A percentile compares a stretch with the other conserved stretches of the same genome.
These are phyloP conservation scores for Astyanax mexicanus DNA, from an alignment of 2,797 vertebrate species.

Conservation along the genomic window DNA sequence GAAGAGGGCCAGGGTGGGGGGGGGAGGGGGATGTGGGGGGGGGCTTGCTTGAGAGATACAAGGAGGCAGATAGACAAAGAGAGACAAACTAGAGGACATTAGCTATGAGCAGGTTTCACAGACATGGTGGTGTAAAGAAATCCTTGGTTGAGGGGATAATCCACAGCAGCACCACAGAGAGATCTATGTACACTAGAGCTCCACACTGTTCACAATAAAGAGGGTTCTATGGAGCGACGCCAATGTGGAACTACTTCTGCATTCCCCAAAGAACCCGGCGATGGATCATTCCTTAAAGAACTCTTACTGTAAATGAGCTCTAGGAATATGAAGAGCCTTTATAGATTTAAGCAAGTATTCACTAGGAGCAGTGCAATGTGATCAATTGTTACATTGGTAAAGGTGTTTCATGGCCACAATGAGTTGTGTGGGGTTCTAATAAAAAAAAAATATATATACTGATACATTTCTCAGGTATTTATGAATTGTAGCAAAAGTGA, in stretches of 20 bases:
- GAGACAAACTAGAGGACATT: slow-evolving; percentile 38
- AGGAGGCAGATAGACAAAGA: slow-evolving; percentile 19
- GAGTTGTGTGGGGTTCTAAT: too few relatives aligned
- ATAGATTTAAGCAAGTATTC: too few relatives aligned
- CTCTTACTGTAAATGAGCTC: too few relatives aligned
- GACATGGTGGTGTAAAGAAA: slow-evolving; percentile 40
- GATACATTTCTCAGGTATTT: too few relatives aligned
- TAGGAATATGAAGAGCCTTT: too few relatives aligned
- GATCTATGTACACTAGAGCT: slow-evolving; percentile 5
- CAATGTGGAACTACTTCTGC: neutral
- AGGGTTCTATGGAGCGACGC: neutral
- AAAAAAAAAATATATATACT: too few relatives aligned
- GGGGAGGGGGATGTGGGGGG: neutral
- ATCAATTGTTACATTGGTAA: too few relatives aligned
- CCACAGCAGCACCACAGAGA: slow-evolving; percentile 17
- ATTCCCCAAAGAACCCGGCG: neutral
- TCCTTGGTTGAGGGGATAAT: slow-evolving; percentile 33
- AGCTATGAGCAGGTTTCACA: slow-evolving; percentile 48
- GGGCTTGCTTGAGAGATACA: slow-evolving; percentile 6
- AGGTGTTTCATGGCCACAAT: too few relatives aligned
- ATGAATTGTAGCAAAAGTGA: too few relatives aligned
- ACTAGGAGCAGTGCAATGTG: too few relatives aligned
- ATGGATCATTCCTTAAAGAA: neutral
- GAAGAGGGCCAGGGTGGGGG: slow-evolving; percentile 25
- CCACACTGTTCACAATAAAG: neutral